Evolutionary conservation across 1,140 invertebrate species (phyloP), one percentile per base, ranked within the genome.

Genomic region (Drosophila ambigua): DNA sequence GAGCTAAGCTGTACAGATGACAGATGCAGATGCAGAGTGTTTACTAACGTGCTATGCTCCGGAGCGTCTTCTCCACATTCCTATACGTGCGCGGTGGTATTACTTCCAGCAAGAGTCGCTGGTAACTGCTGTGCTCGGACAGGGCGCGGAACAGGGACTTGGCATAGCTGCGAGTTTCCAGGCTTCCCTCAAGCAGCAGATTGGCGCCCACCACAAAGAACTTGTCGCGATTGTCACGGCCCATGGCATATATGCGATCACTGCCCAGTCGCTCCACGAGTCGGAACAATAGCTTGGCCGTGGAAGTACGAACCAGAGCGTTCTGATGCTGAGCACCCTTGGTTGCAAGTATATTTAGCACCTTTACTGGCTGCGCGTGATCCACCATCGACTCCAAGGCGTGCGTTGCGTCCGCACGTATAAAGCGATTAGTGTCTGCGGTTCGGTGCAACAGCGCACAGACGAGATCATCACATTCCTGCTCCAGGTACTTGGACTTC

Each of bases 361-460:
- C 73, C 58, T 94, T 94, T 28, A 92, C 91, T 45, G 93, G 94
- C 66, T 92, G 94, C 44, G 96, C 87, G 83, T 95, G 94, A 50
- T 96, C 95, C 31, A 97, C 94, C 94, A 99, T 96, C 5, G 94
- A 93, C 73, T 96, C 95, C 31, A 99, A 87, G 20, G 97, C 96
- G n/a, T 93, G 93, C 15, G 96, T 96, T 9, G 97, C 96, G 92
- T 99, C 98, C 15, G 95, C 96, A 43, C 97, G 93, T 24, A 99
- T 93, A 90, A 99, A 99, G 77, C 95, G 95, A 91, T 98, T 98
- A 2, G 97, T 98, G 88, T 99, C 98, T 0, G 97, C 97, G 43
- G 96, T 97, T 77, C 98, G 95, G 67, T 97, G 95, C 15, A 99
- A 92, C 24, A 99, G 92, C 6, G 96, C 94, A 20, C 94, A 94